Evolutionary conservation across 2,888 invertebrate species (phyloP).

Genomic region (Drosophila lutescens): DNA sequence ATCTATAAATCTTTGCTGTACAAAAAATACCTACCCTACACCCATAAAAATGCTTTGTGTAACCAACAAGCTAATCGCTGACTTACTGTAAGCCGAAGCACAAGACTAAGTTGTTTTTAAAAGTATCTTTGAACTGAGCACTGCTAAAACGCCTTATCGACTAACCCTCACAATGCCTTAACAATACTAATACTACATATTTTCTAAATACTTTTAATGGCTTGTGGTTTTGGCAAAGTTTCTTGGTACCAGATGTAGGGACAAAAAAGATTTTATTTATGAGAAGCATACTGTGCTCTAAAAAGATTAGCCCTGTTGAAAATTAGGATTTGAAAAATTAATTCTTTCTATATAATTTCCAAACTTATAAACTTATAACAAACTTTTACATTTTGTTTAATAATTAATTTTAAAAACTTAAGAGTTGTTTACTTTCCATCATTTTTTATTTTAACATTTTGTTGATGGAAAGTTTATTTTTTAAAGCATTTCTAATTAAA

Average conservation of each 20-base stretch:
- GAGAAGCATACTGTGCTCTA: background rate
- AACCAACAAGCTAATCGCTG: constrained; percentile 21
- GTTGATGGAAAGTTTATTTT: no score
- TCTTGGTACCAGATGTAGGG: constrained; percentile 28
- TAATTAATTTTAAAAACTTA: no score
- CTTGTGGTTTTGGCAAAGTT: constrained; percentile 49
- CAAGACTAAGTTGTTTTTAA: constrained; percentile 25
- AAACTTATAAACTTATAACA: no score
- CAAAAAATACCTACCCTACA: constrained; percentile 15
- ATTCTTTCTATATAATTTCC: no score
- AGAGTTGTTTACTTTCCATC: no score
- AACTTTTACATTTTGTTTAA: no score
- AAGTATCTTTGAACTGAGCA: constrained; percentile 40
- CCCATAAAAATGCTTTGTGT: constrained; percentile 26
- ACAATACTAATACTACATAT: constrained; percentile 27
- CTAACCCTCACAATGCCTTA: constrained; percentile 34
- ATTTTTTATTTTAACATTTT: no score
- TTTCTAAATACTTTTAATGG: constrained; percentile 29
- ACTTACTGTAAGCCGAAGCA: constrained; percentile 29
- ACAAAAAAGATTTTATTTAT: background rate
- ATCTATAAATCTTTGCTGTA: constrained; percentile 2
- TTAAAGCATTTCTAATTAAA: no score
- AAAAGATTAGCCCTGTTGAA: background rate
- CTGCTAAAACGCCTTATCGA: constrained; percentile 29
- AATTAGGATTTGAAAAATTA: background rate